phyloP scores from a whole-genome alignment of 2,113 vertebrate species.

The Eretmochelys imbricata region DNA sequence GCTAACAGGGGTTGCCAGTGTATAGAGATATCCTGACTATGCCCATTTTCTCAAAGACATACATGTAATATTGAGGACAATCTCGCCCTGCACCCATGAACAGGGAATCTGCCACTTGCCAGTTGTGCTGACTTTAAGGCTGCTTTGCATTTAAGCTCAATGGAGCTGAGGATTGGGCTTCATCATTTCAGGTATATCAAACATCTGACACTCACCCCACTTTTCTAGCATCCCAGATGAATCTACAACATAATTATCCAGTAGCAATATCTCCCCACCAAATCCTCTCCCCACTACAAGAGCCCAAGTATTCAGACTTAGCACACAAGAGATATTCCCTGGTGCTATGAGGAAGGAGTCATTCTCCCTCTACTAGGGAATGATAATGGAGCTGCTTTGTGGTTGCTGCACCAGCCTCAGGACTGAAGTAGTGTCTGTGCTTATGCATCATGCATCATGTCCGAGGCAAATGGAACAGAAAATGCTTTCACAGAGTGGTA shows the following conservation, averaged over 20 bases:
- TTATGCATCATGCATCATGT: neutral
- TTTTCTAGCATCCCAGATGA: neutral
- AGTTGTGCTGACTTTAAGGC: neutral
- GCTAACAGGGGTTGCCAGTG: neutral
- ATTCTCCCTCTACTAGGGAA: neutral
- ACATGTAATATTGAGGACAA: too few relatives aligned
- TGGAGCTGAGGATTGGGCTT: neutral
- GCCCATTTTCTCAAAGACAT: neutral
- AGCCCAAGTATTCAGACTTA: neutral
- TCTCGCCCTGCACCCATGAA: neutral
- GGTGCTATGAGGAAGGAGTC: rapidly evolving
- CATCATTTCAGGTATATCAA: neutral
- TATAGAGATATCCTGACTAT: neutral
- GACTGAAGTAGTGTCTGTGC: neutral
- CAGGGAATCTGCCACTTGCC: neutral
- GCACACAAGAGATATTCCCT: too few relatives aligned
- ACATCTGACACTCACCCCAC: neutral
- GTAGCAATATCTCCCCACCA: neutral
- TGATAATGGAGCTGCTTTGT: neutral
- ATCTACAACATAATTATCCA: neutral
- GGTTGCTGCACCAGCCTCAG: neutral
- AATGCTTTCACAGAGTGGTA: neutral
- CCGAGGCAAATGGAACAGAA: neutral
- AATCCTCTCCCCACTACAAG: rapidly evolving
- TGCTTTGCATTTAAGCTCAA: neutral